These are phyloP conservation scores for Dryococelus australis DNA, from an alignment of 2,888 invertebrate species.

Conservation along the genomic window DNA sequence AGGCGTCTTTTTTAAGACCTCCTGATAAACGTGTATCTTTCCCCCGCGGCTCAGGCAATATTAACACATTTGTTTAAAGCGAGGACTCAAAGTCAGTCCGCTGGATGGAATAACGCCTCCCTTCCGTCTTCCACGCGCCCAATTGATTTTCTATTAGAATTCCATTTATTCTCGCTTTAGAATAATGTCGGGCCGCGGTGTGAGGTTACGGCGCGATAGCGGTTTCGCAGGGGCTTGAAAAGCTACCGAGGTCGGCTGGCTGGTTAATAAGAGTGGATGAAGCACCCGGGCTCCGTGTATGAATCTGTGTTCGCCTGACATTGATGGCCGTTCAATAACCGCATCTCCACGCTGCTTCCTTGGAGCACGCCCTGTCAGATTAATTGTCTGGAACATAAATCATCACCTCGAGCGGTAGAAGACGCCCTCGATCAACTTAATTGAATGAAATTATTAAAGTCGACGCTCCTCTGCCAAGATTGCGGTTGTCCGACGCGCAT, in stretches of 20 bases:
- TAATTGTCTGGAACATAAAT: conserved; percentile 26
- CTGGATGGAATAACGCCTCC: conserved; percentile 31
- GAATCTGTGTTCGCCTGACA: neutral
- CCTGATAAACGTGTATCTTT: too few species aligned
- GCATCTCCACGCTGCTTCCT: neutral
- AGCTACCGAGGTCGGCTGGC: neutral
- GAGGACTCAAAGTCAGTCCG: conserved; percentile 34
- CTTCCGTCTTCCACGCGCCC: conserved; percentile 6
- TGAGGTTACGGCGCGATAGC: neutral
- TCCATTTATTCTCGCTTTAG: conserved; percentile 42
- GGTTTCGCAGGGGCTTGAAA: neutral
- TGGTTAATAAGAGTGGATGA: conserved; percentile 7
- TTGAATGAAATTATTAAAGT: conserved; percentile 45
- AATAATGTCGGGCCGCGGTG: neutral
- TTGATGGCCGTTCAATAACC: conserved; percentile 7
- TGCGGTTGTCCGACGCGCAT: too few species aligned
- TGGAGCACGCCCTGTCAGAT: neutral
- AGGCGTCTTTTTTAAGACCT: too few species aligned
- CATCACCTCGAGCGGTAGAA: neutral
- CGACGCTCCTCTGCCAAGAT: neutral
- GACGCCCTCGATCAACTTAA: conserved; percentile 42
- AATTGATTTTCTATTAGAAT: conserved; percentile 48
- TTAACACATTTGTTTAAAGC: conserved; percentile 38
- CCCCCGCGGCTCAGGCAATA: conserved; percentile 11
- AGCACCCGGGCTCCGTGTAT: neutral